These are phyloP conservation scores for Tetraodon nigroviridis DNA, from an alignment of 2,113 vertebrate genomes.

Conservation along the genomic window DNA sequence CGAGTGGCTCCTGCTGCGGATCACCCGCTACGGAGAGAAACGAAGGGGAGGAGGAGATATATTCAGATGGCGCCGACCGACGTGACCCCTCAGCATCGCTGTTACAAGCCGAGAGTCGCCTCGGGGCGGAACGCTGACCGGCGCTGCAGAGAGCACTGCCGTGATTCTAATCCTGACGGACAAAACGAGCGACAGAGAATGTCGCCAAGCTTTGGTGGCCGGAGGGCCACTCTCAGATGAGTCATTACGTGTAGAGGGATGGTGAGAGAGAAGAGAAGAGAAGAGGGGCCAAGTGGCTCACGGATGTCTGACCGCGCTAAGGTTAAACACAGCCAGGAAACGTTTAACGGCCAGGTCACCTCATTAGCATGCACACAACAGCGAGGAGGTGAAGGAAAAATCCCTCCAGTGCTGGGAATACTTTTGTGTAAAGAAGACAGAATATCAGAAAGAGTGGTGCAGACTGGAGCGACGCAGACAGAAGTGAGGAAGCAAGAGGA, in stretches of 20 bases:
- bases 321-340: constrained; percentile 41
- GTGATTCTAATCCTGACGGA: constrained; percentile 55
- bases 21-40: constrained; percentile 81
- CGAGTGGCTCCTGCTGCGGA: constrained; percentile 90
- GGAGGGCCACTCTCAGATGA: constrained; percentile 35
- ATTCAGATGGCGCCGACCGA: constrained; percentile 57
- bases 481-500: constrained; percentile 5
- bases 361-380: constrained; percentile 21
- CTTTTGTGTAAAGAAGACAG: constrained; percentile 16
- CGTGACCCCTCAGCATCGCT: constrained; percentile 33
- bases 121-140: constrained; percentile 44
- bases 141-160: constrained; percentile 37
- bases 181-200: constrained; percentile 49
- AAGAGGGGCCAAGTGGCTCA: constrained; percentile 40
- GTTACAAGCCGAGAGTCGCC: constrained; percentile 34
- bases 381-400: constrained; percentile 21
- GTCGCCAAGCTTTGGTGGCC: constrained; percentile 31
- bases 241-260: constrained; percentile 43
- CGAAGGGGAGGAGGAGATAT: constrained; percentile 68
- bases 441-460: neutral
- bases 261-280: constrained; percentile 34
- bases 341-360: constrained; percentile 29
- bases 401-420: constrained; percentile 6
- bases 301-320: constrained; percentile 31
- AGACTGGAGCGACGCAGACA: constrained; percentile 21